These are phyloP conservation scores for Aporophyla nigra DNA, from an alignment of 2,888 invertebrate genomes.

Conservation along the genomic window DNA sequence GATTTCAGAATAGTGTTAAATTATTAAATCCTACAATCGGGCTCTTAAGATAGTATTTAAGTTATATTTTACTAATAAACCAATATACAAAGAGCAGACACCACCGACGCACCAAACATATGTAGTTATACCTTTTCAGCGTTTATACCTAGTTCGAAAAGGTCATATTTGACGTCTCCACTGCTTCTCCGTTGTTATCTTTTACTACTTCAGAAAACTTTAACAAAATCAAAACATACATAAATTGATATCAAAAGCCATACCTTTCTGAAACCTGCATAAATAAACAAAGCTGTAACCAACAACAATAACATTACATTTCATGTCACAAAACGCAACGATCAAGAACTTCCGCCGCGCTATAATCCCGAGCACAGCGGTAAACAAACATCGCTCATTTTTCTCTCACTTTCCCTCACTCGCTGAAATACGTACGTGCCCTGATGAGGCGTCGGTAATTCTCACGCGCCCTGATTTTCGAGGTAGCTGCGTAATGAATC, in stretches of 20 bases:
- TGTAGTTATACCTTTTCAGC: not conserved
- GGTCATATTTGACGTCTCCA: not conserved
- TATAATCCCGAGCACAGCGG: slow-evolving; percentile 40
- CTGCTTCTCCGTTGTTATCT: not conserved
- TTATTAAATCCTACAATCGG: not conserved
- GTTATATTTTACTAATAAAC: not conserved
- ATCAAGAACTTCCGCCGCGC: slow-evolving; percentile 48
- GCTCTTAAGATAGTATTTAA: not conserved
- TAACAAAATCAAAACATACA: not conserved
- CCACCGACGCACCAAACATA: not conserved
- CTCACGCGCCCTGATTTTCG: slow-evolving; percentile 17
- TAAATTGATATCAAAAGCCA: not conserved
- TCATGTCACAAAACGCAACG: slow-evolving; percentile 29
- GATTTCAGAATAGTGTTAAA: not conserved
- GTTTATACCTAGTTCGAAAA: not conserved
- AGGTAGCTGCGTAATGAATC: slow-evolving; percentile 40
- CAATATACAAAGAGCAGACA: not conserved
- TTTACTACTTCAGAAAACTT: not conserved
- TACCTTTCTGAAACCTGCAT: not conserved
- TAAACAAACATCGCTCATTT: slow-evolving; percentile 65
- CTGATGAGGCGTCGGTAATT: slow-evolving; percentile 53
- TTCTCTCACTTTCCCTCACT: slow-evolving; percentile 29
- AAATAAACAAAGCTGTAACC: slow-evolving; percentile 37
- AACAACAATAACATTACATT: slow-evolving; percentile 30
- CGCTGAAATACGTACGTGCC: slow-evolving; percentile 33